Base-by-base conservation (phyloP, 1,140 invertebrate species). In the Atta colombica region DNA sequence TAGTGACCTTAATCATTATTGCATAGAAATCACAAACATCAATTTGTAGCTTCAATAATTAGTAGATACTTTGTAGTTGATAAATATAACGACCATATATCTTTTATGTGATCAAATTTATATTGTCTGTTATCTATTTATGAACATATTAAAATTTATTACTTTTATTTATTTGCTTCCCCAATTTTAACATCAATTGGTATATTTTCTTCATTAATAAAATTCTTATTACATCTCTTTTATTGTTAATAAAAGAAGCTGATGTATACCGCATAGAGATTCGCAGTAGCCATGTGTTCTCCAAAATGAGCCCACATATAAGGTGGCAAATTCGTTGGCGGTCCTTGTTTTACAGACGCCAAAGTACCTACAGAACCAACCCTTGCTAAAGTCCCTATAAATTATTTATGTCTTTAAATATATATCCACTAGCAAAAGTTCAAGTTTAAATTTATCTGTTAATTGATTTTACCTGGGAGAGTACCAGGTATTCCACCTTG, bases 231-330 rank as follows among this genome's bases (percentile, higher is more conserved):
- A 35, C 7, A 60, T 60, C 1, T 28, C 5, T 49, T 53, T 31
- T 58, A 85, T 71, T 77, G 49, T 71, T 65, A 78, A 69, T 58
- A 60, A 75, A 31, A 45, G 60, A 61, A 45, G 21, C 60, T 71
- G 25, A n/a, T 69, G 94, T 96, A 96, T 94, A 98, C 97, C 89
- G 97, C 97, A 92, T 98, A 98, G 92, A 98, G 97, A 94, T 98
- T 98, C 0, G 97, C 97, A 85, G 97, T 97, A 0, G 97, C 97
- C 96, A 98, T 97, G 1, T 98, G 97, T 89, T 98, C 98, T 2
- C 97, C 97, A 49, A 98, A 97, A 89, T 98, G 98, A 0, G 98
- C 98, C 98, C 98, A 98, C 92, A 95, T 92, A 49, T 95, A 95
- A 12, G 95, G 92, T 16, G 95, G 94, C 39, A 95, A 88, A 88